Evolutionary conservation across 2,888 invertebrate genomes (phyloP), one percentile per base, ranked within the genome.

Genomic region (Coelopa pilipes): DNA sequence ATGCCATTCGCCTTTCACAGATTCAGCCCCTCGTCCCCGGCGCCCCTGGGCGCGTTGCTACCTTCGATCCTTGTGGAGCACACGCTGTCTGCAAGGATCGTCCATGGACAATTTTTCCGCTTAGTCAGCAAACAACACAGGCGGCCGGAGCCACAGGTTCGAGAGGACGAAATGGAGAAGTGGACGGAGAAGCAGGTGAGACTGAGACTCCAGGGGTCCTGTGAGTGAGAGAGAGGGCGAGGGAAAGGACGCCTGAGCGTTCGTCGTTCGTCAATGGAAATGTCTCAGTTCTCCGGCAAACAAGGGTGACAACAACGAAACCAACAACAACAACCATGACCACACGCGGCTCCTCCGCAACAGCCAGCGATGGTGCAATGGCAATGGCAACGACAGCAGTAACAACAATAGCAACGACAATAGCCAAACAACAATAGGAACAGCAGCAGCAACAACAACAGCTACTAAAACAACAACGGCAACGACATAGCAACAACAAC

Each of bases 391-490:
- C 17, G 11, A 59, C 19, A 10, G 19, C 19, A 59, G 19, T 11
- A 59, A 57, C 57, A 57, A 13, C 57, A 62, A 34, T 34, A 24
- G 10, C 15, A n/a, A n/a, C n/a, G n/a, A n/a, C n/a, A n/a, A n/a
- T n/a, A n/a, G n/a, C n/a, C n/a, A n/a, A n/a, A n/a, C n/a, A 55
- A 34, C 34, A 62, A 59, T 12, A 45, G 34, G 11, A 13, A 66
- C 15, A 66, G 34, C 53, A 68, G 12, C 67, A 24, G 10, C 15
- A 55, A 34, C 34, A 57, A 34, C 50, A n/a, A 53, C 45, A 53
- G 47, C n/a, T 5, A 62, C 12, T n/a, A n/a, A n/a, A n/a, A n/a
- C n/a, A 55, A 34, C 34, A 57, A 34, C 50, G 12, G 67, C 45
- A 53, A 65, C n/a, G 5, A 62, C 12, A 15, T 17, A 13, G 21